Base-by-base conservation (phyloP, 2,888 invertebrate genomes). In the Amiota mariae region DNA sequence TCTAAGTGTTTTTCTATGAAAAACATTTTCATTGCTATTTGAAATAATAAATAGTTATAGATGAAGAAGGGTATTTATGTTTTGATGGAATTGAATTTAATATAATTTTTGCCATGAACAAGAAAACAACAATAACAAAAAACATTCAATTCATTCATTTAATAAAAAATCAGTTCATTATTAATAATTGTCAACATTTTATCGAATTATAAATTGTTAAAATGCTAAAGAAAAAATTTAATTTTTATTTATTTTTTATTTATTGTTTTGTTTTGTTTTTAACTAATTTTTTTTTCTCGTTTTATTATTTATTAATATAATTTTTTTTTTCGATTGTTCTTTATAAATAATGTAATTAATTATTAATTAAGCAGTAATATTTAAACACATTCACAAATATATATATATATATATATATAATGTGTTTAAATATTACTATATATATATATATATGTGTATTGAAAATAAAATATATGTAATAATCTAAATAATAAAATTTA, bases 161-260 rank as follows among this genome's bases (percentile, higher is more conserved):
- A 71, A 49, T 49, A 51, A 49, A 68, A 36, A 68, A 51, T 18
- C 20, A 24, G 54, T 68, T 20, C 67, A 68, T 68, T 68, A 54
- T 24, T 51, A 68, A 68, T 54, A 68, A 68, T 68, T 68, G 67
- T 68, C 54, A 54, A 68, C 54, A 18, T 68, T 59, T 68, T 68
- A 68, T 51, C 67, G 67, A 68, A 68, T 68, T 51, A 68, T 54
- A 68, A 66, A 66, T 66, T 46, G 10, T 47, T 64, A n/a, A 47
- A 46, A 48, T n/a, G 18, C 48, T 12, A 6, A 18, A n/a, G 8
- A 12, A 54, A 54, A 36, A 8, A 24, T 3, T 24, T 24, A 24
- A 24, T 24, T 24, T 24, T 24, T 63, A 9, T 36, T 63, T 10
- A 24, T 61, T 0, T 61, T 51, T 18, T n/a, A n/a, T n/a, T 47